Conservation (phyloP, 2,113 vertebrate genomes). For the Oophaga pumilio region DNA sequence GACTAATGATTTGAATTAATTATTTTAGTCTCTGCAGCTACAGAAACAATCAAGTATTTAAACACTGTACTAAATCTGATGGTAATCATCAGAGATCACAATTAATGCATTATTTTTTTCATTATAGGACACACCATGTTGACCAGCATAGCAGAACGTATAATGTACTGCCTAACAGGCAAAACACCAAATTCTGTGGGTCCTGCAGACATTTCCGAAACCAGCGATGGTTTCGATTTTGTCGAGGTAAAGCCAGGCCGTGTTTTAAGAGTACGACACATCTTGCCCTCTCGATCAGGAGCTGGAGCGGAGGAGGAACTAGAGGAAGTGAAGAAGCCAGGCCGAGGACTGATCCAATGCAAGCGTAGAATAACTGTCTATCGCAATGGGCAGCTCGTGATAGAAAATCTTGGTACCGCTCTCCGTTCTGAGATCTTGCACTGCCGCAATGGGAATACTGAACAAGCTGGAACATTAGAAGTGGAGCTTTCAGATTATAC, state of each 20-base stretch:
- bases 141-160: slow-evolving; percentile 81
- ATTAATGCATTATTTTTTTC: neutral
- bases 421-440: slow-evolving; percentile 74
- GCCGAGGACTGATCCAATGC: slow-evolving; percentile 76
- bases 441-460: slow-evolving; percentile 74
- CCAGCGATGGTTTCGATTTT: slow-evolving; percentile 86
- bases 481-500: slow-evolving; percentile 72
- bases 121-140: slow-evolving; percentile 79
- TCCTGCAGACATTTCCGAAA: slow-evolving; percentile 80
- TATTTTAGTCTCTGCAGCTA: neutral
- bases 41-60: neutral
- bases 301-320: slow-evolving; percentile 60
- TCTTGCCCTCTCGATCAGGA: slow-evolving; percentile 64
- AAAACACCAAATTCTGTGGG: slow-evolving; percentile 80
- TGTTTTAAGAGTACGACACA: slow-evolving; percentile 83
- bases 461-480: slow-evolving; percentile 73
- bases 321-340: slow-evolving; percentile 44
- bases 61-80: neutral
- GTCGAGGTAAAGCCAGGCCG: slow-evolving; percentile 94
- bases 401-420: slow-evolving; percentile 85
- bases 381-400: slow-evolving; percentile 87
- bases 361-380: slow-evolving; percentile 89
- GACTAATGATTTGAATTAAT: neutral
- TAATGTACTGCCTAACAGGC: slow-evolving; percentile 89
- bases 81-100: neutral